These are phyloP conservation scores for Calephelis perditalis DNA, from an alignment of 2,888 invertebrate species.

Conservation along the genomic window DNA sequence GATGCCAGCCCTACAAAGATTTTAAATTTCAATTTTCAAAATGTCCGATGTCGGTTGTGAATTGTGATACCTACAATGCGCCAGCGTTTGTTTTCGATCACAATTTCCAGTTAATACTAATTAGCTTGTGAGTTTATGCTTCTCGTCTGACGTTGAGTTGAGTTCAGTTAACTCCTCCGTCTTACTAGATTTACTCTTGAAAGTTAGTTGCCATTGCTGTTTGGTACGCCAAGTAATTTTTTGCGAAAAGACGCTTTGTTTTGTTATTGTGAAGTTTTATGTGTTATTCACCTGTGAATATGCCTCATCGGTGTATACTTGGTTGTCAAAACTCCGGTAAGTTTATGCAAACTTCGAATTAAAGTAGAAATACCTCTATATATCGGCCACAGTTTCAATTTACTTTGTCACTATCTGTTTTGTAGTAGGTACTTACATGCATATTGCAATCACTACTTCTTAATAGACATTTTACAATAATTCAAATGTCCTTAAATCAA, in stretches of 20 bases:
- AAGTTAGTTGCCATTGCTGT: background rate
- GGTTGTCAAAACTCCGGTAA: constrained; percentile 4
- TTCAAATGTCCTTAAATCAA: too few relatives aligned
- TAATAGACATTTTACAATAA: too few relatives aligned
- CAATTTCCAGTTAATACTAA: too few relatives aligned
- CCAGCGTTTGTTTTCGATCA: too few relatives aligned
- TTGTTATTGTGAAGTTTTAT: background rate
- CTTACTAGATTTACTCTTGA: background rate
- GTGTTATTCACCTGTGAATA: background rate
- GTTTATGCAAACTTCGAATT: background rate
- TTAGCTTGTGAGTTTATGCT: too few relatives aligned
- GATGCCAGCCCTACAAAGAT: too few relatives aligned
- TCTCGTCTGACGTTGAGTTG: background rate
- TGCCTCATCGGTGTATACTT: background rate
- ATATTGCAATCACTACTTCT: too few relatives aligned
- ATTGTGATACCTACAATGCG: too few relatives aligned
- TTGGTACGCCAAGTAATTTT: background rate
- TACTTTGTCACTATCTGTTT: background rate
- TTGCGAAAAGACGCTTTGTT: background rate
- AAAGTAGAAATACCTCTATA: background rate
- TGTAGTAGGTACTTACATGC: too few relatives aligned
- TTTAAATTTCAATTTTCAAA: too few relatives aligned
- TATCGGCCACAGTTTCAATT: too few relatives aligned
- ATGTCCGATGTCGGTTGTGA: too few relatives aligned
- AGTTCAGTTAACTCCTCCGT: constrained; percentile 3